Evolutionary conservation across 2,797 vertebrate species (phyloP).

Genomic region (Eulemur rubriventer): DNA sequence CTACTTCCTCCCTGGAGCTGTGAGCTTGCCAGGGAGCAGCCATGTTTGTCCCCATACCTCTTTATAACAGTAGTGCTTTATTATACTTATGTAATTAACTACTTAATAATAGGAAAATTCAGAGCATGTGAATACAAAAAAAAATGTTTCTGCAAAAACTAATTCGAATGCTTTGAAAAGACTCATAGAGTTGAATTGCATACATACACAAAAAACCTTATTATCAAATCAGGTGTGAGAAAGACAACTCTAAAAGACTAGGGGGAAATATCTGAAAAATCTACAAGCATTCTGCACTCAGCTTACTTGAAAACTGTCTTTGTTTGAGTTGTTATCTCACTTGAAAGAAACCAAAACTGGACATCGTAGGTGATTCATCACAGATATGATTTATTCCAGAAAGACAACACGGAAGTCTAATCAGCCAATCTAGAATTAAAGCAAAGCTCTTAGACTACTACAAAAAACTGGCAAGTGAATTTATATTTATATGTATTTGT

Average conservation of each 20-base stretch:
- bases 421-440: not conserved
- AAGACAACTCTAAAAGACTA: not conserved
- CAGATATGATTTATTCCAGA: not conserved
- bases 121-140: not conserved
- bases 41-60: not conserved
- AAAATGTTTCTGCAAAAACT: slow-evolving; percentile 2
- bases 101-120: not conserved
- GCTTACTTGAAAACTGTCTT: not conserved
- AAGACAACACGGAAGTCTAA: not conserved
- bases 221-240: not conserved
- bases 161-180: slow-evolving; percentile 6
- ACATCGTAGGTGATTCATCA: not conserved
- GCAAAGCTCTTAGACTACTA: not conserved
- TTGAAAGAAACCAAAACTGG: not conserved
- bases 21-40: not conserved
- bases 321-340: not conserved
- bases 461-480: not conserved
- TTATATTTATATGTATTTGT: not conserved
- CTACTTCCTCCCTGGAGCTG: not conserved
- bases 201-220: not conserved
- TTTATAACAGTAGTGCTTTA: not conserved
- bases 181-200: not conserved
- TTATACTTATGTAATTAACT: not conserved
- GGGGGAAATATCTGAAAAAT: not conserved
- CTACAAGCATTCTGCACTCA: not conserved